Conservation (phyloP, 2,888 invertebrate genomes). For the Portevinia maculata region DNA sequence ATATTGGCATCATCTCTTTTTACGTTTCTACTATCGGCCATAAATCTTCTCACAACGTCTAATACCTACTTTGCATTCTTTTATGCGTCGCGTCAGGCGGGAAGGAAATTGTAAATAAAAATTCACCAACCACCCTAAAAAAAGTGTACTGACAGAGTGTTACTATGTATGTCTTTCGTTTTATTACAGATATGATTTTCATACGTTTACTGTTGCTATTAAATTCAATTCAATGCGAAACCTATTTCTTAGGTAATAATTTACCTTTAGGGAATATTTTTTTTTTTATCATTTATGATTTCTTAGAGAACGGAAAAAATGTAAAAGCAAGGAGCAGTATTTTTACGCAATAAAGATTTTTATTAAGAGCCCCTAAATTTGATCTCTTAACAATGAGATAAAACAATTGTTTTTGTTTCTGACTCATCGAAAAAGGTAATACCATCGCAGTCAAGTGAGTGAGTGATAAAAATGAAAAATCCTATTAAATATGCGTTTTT, state of each 20-base stretch:
- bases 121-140: conserved; percentile 18
- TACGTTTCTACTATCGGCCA: background rate
- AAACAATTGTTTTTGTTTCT: conserved; percentile 64
- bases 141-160: conserved; percentile 42
- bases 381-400: conserved; percentile 62
- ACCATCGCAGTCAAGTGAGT: conserved; percentile 54
- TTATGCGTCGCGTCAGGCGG: conserved; percentile 11
- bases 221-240: conserved; percentile 66
- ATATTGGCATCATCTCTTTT: background rate
- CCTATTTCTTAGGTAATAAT: conserved; percentile 69
- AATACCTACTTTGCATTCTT: conserved; percentile 17
- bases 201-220: conserved; percentile 58
- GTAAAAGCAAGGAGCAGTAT: conserved; percentile 25
- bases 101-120: conserved; percentile 69
- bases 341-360: conserved; percentile 58
- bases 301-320: conserved; percentile 21
- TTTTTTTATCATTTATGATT: conserved; percentile 50
- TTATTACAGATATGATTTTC: conserved; percentile 68
- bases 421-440: conserved; percentile 50
- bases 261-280: conserved; percentile 52
- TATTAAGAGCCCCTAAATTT: conserved; percentile 37
- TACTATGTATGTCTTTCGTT: conserved; percentile 60
- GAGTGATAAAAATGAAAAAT: conserved; percentile 34
- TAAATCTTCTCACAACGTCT: conserved; percentile 10
- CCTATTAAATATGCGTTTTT: conserved; percentile 36